Conservation (phyloP, 23 tunicate species). For the Clavelina lepadiformis region DNA sequence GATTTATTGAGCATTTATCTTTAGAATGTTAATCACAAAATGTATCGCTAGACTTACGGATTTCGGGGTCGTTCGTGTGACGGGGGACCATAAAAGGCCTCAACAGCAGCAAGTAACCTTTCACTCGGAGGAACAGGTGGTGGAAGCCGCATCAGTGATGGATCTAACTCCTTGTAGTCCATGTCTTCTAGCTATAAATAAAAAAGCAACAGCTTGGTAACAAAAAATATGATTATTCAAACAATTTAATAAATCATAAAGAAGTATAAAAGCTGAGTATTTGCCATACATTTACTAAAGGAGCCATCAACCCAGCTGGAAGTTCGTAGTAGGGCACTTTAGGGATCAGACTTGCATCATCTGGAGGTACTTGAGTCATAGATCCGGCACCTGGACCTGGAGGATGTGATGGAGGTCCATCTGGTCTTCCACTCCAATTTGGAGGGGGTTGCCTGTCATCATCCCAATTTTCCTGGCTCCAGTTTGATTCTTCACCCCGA, state of each 20-base stretch:
- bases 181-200: constrained; percentile 60
- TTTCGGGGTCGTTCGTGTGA: constrained; percentile 88
- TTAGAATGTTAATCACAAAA: not conserved
- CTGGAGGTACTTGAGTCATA: not conserved
- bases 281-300: constrained; percentile 63
- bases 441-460: constrained; percentile 20
- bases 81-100: constrained; percentile 88
- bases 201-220: not conserved
- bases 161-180: constrained; percentile 85
- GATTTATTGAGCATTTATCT: no score
- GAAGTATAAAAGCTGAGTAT: no score
- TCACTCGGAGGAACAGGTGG: constrained; percentile 88
- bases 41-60: constrained; percentile 24
- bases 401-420: constrained; percentile 26
- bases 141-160: constrained; percentile 73
- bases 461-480: constrained; percentile 9
- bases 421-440: constrained; percentile 28
- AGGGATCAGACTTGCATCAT: constrained; percentile 66
- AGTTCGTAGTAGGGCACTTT: constrained; percentile 85
- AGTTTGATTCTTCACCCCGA: constrained; percentile 6
- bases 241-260: not conserved
- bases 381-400: constrained; percentile 19
- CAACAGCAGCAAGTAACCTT: constrained; percentile 85
- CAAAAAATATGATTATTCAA: not conserved
- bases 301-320: constrained; percentile 98